phyloP scores from a whole-genome alignment of 2,113 vertebrate species.

The Elanus axillaris region DNA sequence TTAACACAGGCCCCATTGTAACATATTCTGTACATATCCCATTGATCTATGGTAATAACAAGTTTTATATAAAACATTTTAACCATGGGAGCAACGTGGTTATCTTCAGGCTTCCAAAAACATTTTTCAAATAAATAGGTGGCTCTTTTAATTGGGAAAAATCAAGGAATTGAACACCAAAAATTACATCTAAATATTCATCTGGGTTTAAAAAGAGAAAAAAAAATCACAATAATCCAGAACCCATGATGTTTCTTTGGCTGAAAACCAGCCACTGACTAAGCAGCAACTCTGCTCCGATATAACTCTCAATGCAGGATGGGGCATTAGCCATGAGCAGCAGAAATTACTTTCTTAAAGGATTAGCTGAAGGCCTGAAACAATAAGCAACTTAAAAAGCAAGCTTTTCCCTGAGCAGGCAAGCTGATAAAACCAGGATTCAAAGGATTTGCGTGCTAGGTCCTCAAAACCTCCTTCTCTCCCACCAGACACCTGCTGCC shows the following conservation, averaged over 20 bases:
- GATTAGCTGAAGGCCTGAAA: conserved; percentile 36
- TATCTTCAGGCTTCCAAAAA: conserved; percentile 49
- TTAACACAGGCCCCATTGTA: conserved; percentile 66
- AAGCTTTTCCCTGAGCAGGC: background rate
- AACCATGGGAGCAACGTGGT: conserved; percentile 14
- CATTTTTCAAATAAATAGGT: conserved; percentile 47
- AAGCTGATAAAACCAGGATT: background rate
- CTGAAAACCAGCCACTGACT: conserved; percentile 31
- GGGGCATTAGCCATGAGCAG: conserved; percentile 3
- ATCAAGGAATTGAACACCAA: background rate
- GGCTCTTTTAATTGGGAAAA: conserved; percentile 25
- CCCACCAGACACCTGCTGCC: fast-evolving
- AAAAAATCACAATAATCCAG: background rate
- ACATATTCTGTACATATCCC: conserved; percentile 33
- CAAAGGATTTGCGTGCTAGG: background rate
- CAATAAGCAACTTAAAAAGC: conserved; percentile 33
- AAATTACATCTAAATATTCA: conserved; percentile 20
- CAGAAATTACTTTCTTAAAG: conserved; percentile 27
- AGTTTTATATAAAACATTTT: conserved; percentile 37
- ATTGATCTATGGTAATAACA: conserved; percentile 60
- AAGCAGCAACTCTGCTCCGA: background rate
- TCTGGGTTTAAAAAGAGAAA: background rate
- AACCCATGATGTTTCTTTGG: conserved; percentile 7
- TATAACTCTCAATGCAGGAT: background rate
- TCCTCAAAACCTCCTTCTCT: background rate